Conservation (phyloP, 1,140 invertebrate genomes). For the Radopholus similis region DNA sequence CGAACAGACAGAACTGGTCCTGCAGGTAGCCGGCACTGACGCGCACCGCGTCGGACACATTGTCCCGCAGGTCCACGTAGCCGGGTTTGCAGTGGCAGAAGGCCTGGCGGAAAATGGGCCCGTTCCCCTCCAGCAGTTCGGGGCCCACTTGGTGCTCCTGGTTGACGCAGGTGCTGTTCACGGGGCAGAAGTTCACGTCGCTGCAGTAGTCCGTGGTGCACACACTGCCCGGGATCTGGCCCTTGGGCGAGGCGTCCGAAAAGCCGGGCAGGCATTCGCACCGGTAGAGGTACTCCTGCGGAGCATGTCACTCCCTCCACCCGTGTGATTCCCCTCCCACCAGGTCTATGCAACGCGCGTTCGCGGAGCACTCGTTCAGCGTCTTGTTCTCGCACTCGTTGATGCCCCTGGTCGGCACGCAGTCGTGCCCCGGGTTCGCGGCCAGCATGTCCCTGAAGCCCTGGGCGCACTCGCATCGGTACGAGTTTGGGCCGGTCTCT, state of each 20-base stretch:
- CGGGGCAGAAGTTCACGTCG: conserved; percentile 38
- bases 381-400: conserved; percentile 53
- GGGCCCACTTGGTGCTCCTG: conserved; percentile 51
- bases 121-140: too few species aligned
- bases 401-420: conserved; percentile 39
- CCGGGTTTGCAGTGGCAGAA: background rate
- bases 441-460: conserved; percentile 53
- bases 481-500: conserved; percentile 48
- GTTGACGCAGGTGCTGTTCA: conserved; percentile 56
- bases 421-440: conserved; percentile 40
- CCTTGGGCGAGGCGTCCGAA: conserved; percentile 49
- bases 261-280: conserved; percentile 50
- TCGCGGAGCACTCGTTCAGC: conserved; percentile 55
- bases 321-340: background rate
- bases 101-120: background rate
- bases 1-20: conserved; percentile 46
- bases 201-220: conserved; percentile 57
- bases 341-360: conserved; percentile 53
- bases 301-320: background rate
- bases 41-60: conserved; percentile 28
- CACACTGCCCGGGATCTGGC: conserved; percentile 48
- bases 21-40: conserved; percentile 41
- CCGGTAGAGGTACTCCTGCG: conserved; percentile 51
- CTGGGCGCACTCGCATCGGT: conserved; percentile 47
- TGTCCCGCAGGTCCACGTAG: conserved; percentile 54